Evolutionary conservation across 2,113 vertebrate genomes (phyloP).

Genomic region (Malaclemys terrapin): DNA sequence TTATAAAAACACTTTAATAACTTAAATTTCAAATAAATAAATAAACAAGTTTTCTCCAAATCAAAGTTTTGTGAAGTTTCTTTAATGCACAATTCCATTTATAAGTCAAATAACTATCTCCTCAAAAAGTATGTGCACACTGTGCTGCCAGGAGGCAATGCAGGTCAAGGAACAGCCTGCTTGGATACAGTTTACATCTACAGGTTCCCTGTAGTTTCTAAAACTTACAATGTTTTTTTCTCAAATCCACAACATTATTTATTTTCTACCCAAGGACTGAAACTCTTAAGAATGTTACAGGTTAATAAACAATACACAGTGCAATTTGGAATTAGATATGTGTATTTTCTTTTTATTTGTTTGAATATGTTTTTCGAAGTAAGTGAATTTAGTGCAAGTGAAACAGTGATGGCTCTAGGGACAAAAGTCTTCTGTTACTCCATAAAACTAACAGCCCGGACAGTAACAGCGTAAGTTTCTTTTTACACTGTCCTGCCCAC

Average conservation of each 20-base stretch:
- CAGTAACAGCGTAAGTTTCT: neutral
- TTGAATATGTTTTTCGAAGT: neutral
- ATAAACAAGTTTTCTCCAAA: neutral
- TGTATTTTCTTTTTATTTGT: neutral
- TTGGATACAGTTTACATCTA: neutral
- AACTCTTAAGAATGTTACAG: neutral
- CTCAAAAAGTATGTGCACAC: neutral
- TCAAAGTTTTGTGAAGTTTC: neutral
- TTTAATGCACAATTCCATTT: neutral
- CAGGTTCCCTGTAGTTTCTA: accelerated
- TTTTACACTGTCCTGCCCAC: neutral
- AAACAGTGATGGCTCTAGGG: neutral
- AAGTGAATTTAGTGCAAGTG: neutral
- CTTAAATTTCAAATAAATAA: neutral
- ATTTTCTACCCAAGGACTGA: neutral
- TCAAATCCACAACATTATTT: neutral
- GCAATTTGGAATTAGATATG: neutral
- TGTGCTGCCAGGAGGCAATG: neutral
- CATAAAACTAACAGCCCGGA: neutral
- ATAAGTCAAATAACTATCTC: accelerated
- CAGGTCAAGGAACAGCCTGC: neutral
- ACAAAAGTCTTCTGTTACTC: neutral
- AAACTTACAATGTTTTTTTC: neutral
- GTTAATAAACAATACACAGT: neutral
- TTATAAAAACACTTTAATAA: neutral